Evolutionary conservation across 2,113 vertebrate species (phyloP).

Genomic region (Rhineura floridana): DNA sequence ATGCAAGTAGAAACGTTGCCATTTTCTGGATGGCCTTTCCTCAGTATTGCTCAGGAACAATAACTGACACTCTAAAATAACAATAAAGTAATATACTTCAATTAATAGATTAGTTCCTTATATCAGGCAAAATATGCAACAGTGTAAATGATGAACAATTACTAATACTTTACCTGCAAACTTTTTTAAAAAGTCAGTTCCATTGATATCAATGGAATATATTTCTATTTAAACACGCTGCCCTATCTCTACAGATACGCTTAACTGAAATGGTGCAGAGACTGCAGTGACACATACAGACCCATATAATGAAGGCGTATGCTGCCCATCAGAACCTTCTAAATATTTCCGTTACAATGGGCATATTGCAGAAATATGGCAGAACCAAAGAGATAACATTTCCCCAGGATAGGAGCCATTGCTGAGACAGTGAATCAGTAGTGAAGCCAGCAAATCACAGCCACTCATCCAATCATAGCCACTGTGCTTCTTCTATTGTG

Average conservation of each 20-base stretch:
- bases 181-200: background rate
- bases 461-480: background rate
- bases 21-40: background rate
- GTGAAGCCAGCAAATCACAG: background rate
- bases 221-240: background rate
- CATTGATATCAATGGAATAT: background rate
- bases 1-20: background rate
- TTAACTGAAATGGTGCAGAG: background rate
- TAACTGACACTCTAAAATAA: background rate
- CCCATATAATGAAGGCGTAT: background rate
- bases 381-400: background rate
- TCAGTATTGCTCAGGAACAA: conserved; percentile 7
- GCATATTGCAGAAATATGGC: background rate
- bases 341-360: background rate
- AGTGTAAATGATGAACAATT: background rate
- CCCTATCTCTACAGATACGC: background rate
- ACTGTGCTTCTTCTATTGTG: background rate
- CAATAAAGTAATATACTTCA: background rate
- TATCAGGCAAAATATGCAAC: background rate
- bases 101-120: background rate
- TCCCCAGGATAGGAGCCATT: background rate
- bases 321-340: background rate
- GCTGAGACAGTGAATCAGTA: background rate
- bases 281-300: background rate
- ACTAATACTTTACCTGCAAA: background rate